A percentile compares a stretch with the other conserved stretches of the same genome.
Conservation (phyloP, 2,113 vertebrate genomes). For the Epinephelus cyanopodus region DNA sequence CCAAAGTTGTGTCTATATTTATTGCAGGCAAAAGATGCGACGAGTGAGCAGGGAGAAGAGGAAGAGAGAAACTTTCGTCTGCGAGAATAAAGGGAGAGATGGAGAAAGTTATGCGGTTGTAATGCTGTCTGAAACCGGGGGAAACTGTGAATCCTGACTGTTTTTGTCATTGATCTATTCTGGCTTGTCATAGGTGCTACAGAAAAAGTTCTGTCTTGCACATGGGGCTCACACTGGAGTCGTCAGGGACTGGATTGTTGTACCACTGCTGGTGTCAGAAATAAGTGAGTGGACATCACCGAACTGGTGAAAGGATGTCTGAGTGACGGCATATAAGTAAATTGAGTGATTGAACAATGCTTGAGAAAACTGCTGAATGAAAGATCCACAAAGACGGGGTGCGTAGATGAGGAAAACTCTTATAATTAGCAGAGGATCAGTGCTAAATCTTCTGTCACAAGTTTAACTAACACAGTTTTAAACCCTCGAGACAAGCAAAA, state of each 20-base stretch:
- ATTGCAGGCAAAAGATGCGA: conserved; percentile 43
- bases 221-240: neutral
- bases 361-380: conserved; percentile 26
- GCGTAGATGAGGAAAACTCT: conserved; percentile 14
- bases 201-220: conserved; percentile 44
- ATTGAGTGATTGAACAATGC: neutral
- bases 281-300: conserved; percentile 21
- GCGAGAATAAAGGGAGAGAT: conserved; percentile 20
- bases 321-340: conserved; percentile 23
- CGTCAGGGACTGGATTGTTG: conserved; percentile 15
- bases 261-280: neutral
- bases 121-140: conserved; percentile 37
- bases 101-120: conserved; percentile 37
- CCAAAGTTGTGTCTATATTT: conserved; percentile 51
- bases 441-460: conserved; percentile 31
- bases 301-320: neutral
- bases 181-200: conserved; percentile 30
- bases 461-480: conserved; percentile 39
- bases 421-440: conserved; percentile 43
- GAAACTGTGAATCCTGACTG: conserved; percentile 49
- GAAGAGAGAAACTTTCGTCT: conserved; percentile 47
- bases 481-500: conserved; percentile 28
- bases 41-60: conserved; percentile 19
- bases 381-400: neutral
- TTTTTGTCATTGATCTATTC: conserved; percentile 55